Evolutionary conservation across 2,797 vertebrate species (phyloP).

Genomic region (Pagetopsis macropterus): DNA sequence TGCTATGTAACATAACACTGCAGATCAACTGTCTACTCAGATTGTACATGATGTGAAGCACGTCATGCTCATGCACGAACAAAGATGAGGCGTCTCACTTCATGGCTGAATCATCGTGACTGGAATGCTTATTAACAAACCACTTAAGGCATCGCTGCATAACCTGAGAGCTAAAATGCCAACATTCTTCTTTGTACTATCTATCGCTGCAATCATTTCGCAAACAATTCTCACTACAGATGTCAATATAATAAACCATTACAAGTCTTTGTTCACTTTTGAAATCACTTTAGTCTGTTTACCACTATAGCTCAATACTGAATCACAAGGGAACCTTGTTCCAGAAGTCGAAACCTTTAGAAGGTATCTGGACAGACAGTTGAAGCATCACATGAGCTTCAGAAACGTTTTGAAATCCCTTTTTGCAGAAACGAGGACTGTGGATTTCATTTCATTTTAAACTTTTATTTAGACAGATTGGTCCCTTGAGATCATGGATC

Average conservation of each 20-base stretch:
- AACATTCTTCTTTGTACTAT: neutral
- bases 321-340: neutral
- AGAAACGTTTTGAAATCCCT: too few relatives aligned
- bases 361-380: neutral
- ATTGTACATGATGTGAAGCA: slow-evolving; percentile 16
- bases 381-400: neutral
- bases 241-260: neutral
- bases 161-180: neutral
- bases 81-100: slow-evolving; percentile 2
- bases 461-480: too few relatives aligned
- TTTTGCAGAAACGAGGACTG: neutral
- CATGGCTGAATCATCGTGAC: neutral
- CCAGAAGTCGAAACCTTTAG: too few relatives aligned
- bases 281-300: neutral
- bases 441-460: too few relatives aligned
- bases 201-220: neutral
- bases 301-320: neutral
- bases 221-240: neutral
- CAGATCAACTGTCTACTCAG: slow-evolving; percentile 13
- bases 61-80: neutral
- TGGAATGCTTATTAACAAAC: slow-evolving; percentile 3
- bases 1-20: slow-evolving; percentile 4
- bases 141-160: neutral
- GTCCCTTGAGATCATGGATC: too few relatives aligned
- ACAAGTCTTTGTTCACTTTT: neutral